Evolutionary conservation across 2,113 vertebrate genomes (phyloP), one percentile per base, ranked within the genome.

Genomic region (Cnemophilus loriae): DNA sequence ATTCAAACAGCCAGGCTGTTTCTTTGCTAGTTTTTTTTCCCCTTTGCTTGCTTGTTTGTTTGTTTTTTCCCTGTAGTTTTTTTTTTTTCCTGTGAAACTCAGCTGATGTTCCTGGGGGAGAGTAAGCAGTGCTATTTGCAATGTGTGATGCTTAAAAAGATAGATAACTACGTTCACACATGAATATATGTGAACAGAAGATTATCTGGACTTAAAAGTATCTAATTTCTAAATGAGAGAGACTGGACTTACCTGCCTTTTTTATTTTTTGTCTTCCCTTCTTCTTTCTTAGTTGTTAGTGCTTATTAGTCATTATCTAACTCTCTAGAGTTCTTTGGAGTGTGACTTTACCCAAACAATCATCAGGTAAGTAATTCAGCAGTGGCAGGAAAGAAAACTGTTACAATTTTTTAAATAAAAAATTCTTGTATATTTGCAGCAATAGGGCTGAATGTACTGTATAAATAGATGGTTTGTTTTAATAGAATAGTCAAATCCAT

Each of bases 21-120:
- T 4, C 63, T 82, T 64, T 55, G 22, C 57, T 70, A 14, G 22
- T 8, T 13, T 53, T 28, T 11, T 68, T 59, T 22, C 11, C 11
- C 5, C 0, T 33, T 63, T n/a, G 7, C 26, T 77, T 67, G 52
- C 28, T 63, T n/a, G 7, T 32, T 68, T 67, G 42, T 4, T 47
- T 9, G 3, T 7, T 15, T 27, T 19, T 37, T 16, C 22, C 13
- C 9, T 18, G n/a, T 39, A 8, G 14, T 2, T 2, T 3, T 33
- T 15, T 35, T 41, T 24, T 39, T 16, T 42, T 2, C 13, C 8
- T 39, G 2, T n/a, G 15, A 52, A 30, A 32, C 13, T 76, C 4
- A 65, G 42, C 19, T 60, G 4, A 24, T 73, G 24, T 35, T 73
- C 7, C 41, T 37, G 13, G 6, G 16, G 39, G 44, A 81, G 20